Percentiles rank a stretch among this genome's conserved stretches.
Evolutionary conservation across 1,140 invertebrate species (phyloP).

Genomic region (Drosophila ironensis): DNA sequence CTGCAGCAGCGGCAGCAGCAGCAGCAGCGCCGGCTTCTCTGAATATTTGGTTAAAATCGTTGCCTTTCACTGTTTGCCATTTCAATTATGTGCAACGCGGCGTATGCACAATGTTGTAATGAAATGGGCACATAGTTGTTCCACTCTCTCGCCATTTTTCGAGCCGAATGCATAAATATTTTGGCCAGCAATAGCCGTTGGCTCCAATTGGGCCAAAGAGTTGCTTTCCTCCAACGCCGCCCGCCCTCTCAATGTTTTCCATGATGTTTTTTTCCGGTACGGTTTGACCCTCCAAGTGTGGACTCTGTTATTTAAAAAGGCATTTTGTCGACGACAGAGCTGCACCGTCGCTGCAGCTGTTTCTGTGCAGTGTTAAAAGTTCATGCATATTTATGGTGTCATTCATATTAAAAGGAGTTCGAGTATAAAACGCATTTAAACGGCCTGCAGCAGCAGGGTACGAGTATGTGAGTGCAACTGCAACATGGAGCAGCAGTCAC

Average conservation of each 20-base stretch:
- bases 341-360: constrained; percentile 49
- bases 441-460: constrained; percentile 27
- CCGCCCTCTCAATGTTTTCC: background rate
- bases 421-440: constrained; percentile 71
- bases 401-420: constrained; percentile 75
- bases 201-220: constrained; percentile 38
- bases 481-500: constrained; percentile 17
- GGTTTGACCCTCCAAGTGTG: constrained; percentile 38
- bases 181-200: constrained; percentile 33
- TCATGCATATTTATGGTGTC: constrained; percentile 80
- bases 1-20: background rate
- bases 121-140: constrained; percentile 59
- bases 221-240: too few relatives aligned
- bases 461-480: constrained; percentile 5
- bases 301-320: constrained; percentile 76
- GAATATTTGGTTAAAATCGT: constrained; percentile 75
- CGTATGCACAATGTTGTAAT: constrained; percentile 79
- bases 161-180: constrained; percentile 37
- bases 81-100: constrained; percentile 79
- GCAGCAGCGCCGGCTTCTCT: constrained; percentile 25
- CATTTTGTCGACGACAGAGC: constrained; percentile 40
- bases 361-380: constrained; percentile 78
- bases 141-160: background rate
- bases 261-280: constrained; percentile 18
- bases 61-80: constrained; percentile 79